Percentiles rank a stretch among this genome's conserved stretches.
Evolutionary conservation across 2,113 vertebrate genomes (phyloP).

Genomic region (Mustelus asterias): DNA sequence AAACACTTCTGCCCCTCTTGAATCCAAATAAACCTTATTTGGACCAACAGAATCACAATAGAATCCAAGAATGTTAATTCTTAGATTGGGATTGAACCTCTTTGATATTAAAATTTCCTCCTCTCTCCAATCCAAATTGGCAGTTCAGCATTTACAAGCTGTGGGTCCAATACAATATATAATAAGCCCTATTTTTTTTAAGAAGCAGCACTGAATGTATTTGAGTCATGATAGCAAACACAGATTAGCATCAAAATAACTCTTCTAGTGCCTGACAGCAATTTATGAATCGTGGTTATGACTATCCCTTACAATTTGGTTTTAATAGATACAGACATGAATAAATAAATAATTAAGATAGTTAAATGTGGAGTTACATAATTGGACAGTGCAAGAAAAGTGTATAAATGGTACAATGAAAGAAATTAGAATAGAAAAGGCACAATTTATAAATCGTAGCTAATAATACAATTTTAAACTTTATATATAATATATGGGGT

Average conservation of each 20-base stretch:
- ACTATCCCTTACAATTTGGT: neutral
- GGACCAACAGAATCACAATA: neutral
- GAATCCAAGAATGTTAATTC: neutral
- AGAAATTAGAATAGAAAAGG: neutral
- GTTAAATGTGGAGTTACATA: neutral
- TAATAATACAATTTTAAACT: neutral
- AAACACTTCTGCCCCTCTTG: no score
- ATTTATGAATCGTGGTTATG: neutral
- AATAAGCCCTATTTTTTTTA: neutral
- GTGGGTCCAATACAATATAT: neutral
- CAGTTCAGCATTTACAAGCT: neutral
- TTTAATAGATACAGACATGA: neutral
- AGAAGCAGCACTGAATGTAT: neutral
- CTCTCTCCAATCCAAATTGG: neutral
- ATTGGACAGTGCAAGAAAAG: neutral
- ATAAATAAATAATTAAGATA: slow-evolving; percentile 6
- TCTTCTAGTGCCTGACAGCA: neutral
- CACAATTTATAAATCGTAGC: neutral
- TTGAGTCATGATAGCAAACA: neutral
- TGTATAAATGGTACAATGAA: neutral
- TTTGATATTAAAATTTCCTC: neutral
- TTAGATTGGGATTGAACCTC: neutral
- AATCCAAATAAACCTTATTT: neutral
- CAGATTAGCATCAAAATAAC: neutral
- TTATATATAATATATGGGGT: neutral